Evolutionary conservation across 2,888 invertebrate species (phyloP), one percentile per base, ranked within the genome.

Genomic region (Caenorhabditis doughertyi): DNA sequence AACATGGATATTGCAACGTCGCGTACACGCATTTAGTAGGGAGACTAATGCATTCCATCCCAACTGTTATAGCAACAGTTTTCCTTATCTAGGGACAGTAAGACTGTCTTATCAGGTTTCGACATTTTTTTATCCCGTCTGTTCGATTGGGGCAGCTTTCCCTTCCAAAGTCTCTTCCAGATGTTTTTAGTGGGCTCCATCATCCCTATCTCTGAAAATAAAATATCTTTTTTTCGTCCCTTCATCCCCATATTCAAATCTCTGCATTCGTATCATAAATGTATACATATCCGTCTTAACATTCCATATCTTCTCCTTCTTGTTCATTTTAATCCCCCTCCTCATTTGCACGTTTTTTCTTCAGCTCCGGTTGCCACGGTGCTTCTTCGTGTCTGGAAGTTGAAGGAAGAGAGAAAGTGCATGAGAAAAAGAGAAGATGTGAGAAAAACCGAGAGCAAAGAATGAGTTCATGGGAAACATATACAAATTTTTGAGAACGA

Each of bases 251-350:
- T 42, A 13, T 42, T n/a, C 9, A 53, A 53, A 53, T 60, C 42
- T 49, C 44, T 44, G 13, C 11, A 18, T 21, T 58, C 39, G n/a
- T 60, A 42, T 60, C 58, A 58, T 13, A 60, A 58, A 58, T 62
- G 47, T 60, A 60, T 42, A 42, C 27, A 44, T 4, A 64, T 47
- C 32, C 47, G 18, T n/a, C 32, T n/a, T 23, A 35, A 44, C n/a
- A 44, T 16, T 44, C 44, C 25, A 9, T 25, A 23, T 25, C 25
- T 51, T 16, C 3, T 8, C 16, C 18, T 25, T 16, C 21, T 42
- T 60, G n/a, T 27, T 44, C 27, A 18, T 44, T 44, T 27, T 47
- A 64, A 64, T 64, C 64, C n/a, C 21, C 27, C 44, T 39, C 16
- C 42, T 39, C 44, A 9, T 44, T 18, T 29, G 29, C 64, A 64